phyloP scores from a whole-genome alignment of 1,140 invertebrate species.

The Zophobas atratus region DNA sequence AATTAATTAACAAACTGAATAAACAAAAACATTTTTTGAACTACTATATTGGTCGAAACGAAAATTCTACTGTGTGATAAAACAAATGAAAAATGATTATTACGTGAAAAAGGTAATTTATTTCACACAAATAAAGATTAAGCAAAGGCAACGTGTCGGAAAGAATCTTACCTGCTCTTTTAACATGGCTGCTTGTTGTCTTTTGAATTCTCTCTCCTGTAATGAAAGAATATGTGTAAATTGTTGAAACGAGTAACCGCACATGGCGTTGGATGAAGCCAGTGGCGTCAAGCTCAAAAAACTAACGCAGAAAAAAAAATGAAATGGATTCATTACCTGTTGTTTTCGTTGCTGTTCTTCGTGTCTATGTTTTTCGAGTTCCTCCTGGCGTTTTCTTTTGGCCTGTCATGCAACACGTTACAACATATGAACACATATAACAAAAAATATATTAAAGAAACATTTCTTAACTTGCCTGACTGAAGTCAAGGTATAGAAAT shows the following conservation, averaged over 20 bases:
- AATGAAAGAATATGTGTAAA: constrained; percentile 63
- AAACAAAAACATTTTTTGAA: constrained; percentile 16
- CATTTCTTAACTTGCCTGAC: not conserved
- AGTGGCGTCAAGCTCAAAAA: not conserved
- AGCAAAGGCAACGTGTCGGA: constrained; percentile 58
- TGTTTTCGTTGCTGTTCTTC: constrained; percentile 89
- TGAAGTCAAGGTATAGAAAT: not conserved
- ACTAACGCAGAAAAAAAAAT: constrained; percentile 48
- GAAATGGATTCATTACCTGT: constrained; percentile 75
- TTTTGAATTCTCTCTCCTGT: constrained; percentile 89
- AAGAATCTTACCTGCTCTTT: constrained; percentile 86
- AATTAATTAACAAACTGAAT: constrained; percentile 22
- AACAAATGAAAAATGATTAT: constrained; percentile 46
- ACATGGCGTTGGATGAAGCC: not conserved
- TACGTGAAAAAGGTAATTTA: constrained; percentile 31
- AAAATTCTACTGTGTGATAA: constrained; percentile 9
- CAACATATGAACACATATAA: constrained; percentile 28
- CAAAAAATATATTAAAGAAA: not conserved
- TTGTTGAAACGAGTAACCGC: not conserved
- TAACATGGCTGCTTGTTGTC: constrained; percentile 87
- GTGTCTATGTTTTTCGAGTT: constrained; percentile 86
- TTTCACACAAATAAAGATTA: constrained; percentile 43
- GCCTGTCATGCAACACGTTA: constrained; percentile 74
- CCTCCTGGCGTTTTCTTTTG: constrained; percentile 87
- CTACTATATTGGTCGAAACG: constrained; percentile 5